Conservation (phyloP, 2,113 vertebrate genomes). For the Meles meles region DNA sequence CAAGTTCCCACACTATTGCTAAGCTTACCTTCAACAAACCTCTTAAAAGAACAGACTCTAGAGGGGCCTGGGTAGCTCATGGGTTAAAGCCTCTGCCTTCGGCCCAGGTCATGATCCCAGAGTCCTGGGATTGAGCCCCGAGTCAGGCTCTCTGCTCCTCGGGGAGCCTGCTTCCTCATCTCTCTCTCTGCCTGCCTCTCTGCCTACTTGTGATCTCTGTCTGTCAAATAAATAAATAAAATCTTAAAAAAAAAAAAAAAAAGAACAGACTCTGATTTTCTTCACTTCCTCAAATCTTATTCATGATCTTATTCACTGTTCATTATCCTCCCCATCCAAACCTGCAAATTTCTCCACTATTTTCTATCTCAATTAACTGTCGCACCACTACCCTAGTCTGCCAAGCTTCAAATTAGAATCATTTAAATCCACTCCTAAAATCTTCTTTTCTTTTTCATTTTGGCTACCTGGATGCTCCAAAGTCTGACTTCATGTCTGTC, state of each 20-base stretch:
- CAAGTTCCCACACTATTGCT: neutral
- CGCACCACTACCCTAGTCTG: neutral
- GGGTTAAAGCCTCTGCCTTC: too few relatives aligned
- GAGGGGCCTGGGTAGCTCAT: too few relatives aligned
- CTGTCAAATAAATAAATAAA: too few relatives aligned
- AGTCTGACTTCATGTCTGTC: neutral
- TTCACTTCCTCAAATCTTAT: neutral
- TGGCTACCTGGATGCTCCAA: neutral
- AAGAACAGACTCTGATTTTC: neutral
- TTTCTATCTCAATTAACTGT: neutral
- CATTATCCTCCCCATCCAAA: neutral
- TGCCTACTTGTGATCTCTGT: too few relatives aligned
- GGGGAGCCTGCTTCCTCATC: too few relatives aligned
- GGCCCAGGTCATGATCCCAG: too few relatives aligned
- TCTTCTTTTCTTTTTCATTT: neutral
- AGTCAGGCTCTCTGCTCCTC: too few relatives aligned
- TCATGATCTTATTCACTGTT: neutral
- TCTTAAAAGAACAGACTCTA: neutral
- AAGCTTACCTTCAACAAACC: constrained; percentile 7
- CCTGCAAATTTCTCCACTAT: neutral
- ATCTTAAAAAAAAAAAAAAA: too few relatives aligned
- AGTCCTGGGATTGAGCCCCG: too few relatives aligned
- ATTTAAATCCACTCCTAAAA: neutral
- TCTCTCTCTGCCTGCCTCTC: too few relatives aligned
- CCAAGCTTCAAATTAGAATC: neutral